Evolutionary conservation across 2,797 vertebrate genomes (phyloP), one percentile per base, ranked within the genome.

Genomic region (Phyllotis vaccarum): DNA sequence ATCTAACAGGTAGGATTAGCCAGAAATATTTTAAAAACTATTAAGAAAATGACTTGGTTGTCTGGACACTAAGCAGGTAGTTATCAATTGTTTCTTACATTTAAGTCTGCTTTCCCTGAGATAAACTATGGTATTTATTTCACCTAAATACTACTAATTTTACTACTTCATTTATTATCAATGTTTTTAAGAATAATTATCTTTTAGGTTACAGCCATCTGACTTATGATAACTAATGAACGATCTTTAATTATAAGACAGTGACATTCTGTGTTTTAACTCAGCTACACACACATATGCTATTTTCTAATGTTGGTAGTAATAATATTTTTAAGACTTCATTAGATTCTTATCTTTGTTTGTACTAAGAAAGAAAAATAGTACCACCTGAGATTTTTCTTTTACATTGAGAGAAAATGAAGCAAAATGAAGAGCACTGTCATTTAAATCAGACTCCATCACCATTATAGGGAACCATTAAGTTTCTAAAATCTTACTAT

Each of bases 181-280:
- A 86, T 96, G 95, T 97, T 86, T 94, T 96, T 91, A 58, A 64
- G 29, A 43, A 34, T 52, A 22, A 10, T 86, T 49, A 46, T 19
- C 83, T 75, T 34, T 81, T 76, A n/a, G 10, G 66, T 96, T 93
- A 76, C 62, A 96, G 21, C 31, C 87, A 0, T 11, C 49, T 80
- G n/a, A 96, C 14, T 97, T 97, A 85, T 66, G 82, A 79, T 81
- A 92, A 58, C 68, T 97, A 29, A 11, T 29, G 56, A 96, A 52
- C 90, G 29, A 91, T 89, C 43, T 40, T 66, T n/a, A 94, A 90
- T 40, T 80, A 64, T 8, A 64, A 78, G 31, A 88, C 40, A 68
- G 90, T 83, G 52, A 79, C 2, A 72, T 92, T 86, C 46, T 49
- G 96, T 79, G 46, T 40, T 95, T 16, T 10, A 66, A 43, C 86